phyloP scores from a whole-genome alignment of 2,797 vertebrate species.

The Falco peregrinus region DNA sequence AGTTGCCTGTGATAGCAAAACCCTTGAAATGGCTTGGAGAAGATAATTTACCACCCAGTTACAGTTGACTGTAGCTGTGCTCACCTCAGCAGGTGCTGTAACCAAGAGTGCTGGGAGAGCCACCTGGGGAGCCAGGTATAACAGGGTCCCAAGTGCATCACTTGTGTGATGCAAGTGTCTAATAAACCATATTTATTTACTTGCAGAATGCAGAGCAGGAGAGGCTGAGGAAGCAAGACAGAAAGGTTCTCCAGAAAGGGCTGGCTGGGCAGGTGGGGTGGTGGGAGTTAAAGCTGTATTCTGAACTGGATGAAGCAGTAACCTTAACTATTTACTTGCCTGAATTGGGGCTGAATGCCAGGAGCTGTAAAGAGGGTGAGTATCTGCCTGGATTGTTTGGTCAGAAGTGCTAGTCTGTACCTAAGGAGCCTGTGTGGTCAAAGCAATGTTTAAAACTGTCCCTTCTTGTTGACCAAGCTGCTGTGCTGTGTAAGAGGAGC shows the following conservation, averaged over 20 bases:
- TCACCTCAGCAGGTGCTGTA: not conserved
- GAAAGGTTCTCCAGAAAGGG: not conserved
- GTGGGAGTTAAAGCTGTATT: not conserved
- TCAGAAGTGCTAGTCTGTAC: not conserved
- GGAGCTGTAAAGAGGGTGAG: fast-evolving
- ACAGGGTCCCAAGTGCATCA: not conserved
- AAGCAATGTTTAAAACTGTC: not conserved
- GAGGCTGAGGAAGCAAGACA: not conserved
- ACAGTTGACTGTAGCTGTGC: not conserved
- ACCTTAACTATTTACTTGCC: not conserved
- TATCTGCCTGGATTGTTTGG: not conserved
- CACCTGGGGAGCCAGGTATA: not conserved
- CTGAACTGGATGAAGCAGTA: not conserved
- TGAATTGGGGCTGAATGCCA: not conserved
- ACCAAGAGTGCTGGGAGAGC: not conserved
- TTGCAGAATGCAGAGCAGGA: not conserved
- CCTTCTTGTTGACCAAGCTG: not conserved
- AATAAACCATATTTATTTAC: not conserved
- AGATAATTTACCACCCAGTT: not conserved
- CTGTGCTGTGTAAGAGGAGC: not conserved
- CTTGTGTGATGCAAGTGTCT: not conserved
- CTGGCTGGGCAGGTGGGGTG: not conserved
- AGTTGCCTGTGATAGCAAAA: not conserved
- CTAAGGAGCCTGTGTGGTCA: fast-evolving
- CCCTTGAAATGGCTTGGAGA: not conserved